Conservation (phyloP, 2,888 invertebrate genomes). For the Anarsia innoxiella region DNA sequence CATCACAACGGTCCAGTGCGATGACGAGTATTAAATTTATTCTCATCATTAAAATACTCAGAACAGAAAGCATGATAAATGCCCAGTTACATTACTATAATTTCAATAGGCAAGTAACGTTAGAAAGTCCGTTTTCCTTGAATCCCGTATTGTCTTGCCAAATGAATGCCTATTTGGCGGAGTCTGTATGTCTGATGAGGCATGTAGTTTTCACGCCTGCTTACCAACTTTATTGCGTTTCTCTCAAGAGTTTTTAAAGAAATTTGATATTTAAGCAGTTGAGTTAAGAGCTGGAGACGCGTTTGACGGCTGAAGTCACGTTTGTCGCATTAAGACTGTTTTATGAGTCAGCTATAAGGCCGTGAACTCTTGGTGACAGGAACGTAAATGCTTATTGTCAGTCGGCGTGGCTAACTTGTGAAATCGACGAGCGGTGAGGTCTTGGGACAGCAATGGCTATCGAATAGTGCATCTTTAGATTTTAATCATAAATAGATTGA, state of each 20-base stretch:
- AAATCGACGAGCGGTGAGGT: constrained; percentile 63
- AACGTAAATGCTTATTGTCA: constrained; percentile 65
- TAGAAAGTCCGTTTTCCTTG: constrained; percentile 57
- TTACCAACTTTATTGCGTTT: constrained; percentile 23
- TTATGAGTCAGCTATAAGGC: constrained; percentile 53
- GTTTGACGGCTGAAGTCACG: constrained; percentile 12
- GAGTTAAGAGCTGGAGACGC: constrained; percentile 10
- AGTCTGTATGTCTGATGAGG: constrained; percentile 50
- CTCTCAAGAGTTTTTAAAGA: constrained; percentile 3
- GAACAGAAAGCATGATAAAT: too few relatives aligned
- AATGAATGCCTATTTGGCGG: constrained; percentile 45
- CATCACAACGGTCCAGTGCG: too few relatives aligned
- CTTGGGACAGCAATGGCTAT: constrained; percentile 30
- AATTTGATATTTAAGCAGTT: constrained; percentile 16
- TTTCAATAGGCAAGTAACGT: too few relatives aligned
- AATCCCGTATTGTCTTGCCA: constrained; percentile 38
- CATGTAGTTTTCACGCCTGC: constrained; percentile 40
- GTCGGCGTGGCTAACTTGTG: constrained; percentile 67
- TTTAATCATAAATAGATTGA: too few relatives aligned
- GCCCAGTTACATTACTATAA: too few relatives aligned
- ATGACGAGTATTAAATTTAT: too few relatives aligned
- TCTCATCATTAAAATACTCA: too few relatives aligned
- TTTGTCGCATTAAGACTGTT: constrained; percentile 42
- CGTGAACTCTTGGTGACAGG: constrained; percentile 57
- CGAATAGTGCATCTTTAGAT: too few relatives aligned